Conservation (phyloP, 1,140 invertebrate genomes). For the Cylas formicarius region DNA sequence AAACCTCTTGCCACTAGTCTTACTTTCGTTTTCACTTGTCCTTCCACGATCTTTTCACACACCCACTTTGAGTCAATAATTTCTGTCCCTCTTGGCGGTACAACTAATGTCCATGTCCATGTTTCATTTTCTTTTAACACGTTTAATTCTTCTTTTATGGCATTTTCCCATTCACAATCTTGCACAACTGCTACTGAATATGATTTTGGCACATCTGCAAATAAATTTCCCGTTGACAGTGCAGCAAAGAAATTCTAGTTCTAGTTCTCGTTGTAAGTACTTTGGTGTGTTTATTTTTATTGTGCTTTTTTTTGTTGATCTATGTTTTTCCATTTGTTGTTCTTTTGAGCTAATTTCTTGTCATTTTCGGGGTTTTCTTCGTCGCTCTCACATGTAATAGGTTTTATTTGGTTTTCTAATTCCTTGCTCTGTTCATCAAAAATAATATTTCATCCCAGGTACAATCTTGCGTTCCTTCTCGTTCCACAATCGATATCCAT, state of each 20-base stretch:
- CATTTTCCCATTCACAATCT: conserved; percentile 4
- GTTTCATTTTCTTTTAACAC: conserved; percentile 6
- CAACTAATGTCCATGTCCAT: conserved; percentile 9
- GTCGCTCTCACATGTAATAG: too few relatives aligned
- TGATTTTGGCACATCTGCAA: background rate
- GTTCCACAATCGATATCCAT: conserved; percentile 25
- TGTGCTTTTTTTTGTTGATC: too few relatives aligned
- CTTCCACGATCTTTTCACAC: conserved; percentile 26
- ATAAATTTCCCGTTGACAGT: background rate
- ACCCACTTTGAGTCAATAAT: conserved; percentile 15
- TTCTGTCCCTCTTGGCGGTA: background rate
- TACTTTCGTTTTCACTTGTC: conserved; percentile 7
- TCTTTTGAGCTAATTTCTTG: too few relatives aligned
- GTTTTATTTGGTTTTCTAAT: too few relatives aligned
- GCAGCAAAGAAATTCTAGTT: too few relatives aligned
- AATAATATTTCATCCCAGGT: too few relatives aligned
- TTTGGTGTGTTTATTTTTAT: too few relatives aligned
- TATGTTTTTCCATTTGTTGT: too few relatives aligned
- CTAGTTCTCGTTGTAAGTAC: too few relatives aligned
- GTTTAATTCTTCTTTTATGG: conserved; percentile 25
- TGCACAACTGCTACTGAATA: conserved; percentile 3
- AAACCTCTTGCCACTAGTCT: background rate
- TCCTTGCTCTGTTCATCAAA: too few relatives aligned
- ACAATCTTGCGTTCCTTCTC: too few relatives aligned
- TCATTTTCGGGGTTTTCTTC: too few relatives aligned